A percentile compares a stretch with the other conserved stretches of the same genome.
phyloP scores from a whole-genome alignment of 2,888 invertebrate genomes.

The Nomada hirtipes region DNA sequence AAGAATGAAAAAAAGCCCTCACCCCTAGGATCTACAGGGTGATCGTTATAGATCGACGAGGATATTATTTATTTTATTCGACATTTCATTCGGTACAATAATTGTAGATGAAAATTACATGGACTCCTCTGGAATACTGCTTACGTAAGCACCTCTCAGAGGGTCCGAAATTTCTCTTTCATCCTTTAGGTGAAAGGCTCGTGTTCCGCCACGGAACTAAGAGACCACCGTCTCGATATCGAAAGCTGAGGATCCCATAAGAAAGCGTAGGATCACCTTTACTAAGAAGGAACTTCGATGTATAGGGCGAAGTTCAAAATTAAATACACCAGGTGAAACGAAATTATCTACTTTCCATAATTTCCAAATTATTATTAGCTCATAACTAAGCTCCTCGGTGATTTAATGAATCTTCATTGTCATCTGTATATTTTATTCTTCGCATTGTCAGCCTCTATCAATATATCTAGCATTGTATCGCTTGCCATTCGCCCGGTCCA shows the following conservation, averaged over 20 bases:
- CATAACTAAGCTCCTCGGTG: too few relatives aligned
- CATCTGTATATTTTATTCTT: too few relatives aligned
- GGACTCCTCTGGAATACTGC: not conserved
- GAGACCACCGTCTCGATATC: conserved; percentile 14
- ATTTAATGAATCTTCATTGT: too few relatives aligned
- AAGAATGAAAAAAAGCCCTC: not conserved
- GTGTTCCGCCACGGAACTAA: conserved; percentile 10
- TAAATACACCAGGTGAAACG: not conserved
- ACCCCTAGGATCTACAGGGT: not conserved
- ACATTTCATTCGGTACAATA: too few relatives aligned
- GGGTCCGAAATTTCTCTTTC: not conserved
- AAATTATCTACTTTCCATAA: too few relatives aligned
- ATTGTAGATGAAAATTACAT: not conserved
- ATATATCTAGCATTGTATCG: too few relatives aligned
- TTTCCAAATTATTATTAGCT: too few relatives aligned
- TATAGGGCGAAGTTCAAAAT: not conserved
- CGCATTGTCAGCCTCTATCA: too few relatives aligned
- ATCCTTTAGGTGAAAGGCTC: conserved; percentile 16
- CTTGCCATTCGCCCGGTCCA: too few relatives aligned
- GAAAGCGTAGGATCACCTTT: not conserved
- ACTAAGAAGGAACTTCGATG: not conserved
- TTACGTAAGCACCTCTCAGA: conserved; percentile 17
- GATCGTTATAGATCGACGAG: not conserved
- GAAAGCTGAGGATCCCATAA: conserved; percentile 11
- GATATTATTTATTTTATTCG: too few relatives aligned